These are phyloP conservation scores for Piscicola geometra DNA, from an alignment of 2,888 invertebrate genomes.

Conservation along the genomic window DNA sequence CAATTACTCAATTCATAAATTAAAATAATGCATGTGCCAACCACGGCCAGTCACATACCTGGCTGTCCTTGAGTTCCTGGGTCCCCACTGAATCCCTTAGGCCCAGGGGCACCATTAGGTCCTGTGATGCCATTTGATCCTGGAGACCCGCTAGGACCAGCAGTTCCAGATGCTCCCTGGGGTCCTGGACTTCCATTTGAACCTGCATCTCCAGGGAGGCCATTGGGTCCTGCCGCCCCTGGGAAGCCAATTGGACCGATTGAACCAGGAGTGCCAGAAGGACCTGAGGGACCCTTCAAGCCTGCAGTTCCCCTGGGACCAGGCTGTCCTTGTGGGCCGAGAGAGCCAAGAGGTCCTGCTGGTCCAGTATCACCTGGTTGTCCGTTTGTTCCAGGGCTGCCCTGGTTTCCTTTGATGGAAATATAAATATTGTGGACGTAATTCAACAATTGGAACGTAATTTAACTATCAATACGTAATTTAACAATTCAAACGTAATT, in stretches of 20 bases:
- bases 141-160: slow-evolving; percentile 16
- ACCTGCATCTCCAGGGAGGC: slow-evolving; percentile 31
- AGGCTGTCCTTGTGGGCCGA: neutral
- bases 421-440: neutral
- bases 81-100: slow-evolving; percentile 32
- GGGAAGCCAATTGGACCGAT: slow-evolving; percentile 23
- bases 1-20: neutral
- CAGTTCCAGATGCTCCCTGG: slow-evolving; percentile 1
- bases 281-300: slow-evolving; percentile 31
- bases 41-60: slow-evolving; percentile 26
- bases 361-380: slow-evolving; percentile 7
- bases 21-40: neutral
- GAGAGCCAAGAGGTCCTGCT: neutral
- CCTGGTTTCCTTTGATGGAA: neutral
- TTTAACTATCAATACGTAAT: neutral
- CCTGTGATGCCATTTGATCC: slow-evolving; percentile 36
- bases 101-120: slow-evolving; percentile 37
- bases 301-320: slow-evolving; percentile 32
- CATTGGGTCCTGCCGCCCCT: slow-evolving; percentile 33
- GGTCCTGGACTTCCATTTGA: slow-evolving; percentile 31
- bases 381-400: slow-evolving; percentile 12
- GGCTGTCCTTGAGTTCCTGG: slow-evolving; percentile 37
- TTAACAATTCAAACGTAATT: neutral
- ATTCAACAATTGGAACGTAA: neutral
- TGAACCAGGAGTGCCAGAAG: slow-evolving; percentile 14